A percentile compares a stretch with the other conserved stretches of the same genome.
phyloP scores from a whole-genome alignment of 1,140 invertebrate genomes.

The Dreissena polymorpha region DNA sequence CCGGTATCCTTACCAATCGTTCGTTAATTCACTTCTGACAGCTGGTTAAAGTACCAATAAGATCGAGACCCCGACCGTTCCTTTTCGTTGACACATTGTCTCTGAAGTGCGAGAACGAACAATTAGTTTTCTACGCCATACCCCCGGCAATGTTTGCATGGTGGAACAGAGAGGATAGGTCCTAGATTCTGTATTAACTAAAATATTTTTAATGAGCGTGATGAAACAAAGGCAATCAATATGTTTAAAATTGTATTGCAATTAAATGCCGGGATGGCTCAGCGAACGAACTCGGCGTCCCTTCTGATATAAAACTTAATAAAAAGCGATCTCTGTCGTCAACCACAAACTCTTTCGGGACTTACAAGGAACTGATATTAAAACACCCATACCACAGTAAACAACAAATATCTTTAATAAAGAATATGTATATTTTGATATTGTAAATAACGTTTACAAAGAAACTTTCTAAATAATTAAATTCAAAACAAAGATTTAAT shows the following conservation, averaged over 20 bases:
- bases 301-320: neutral
- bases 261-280: conserved; percentile 16
- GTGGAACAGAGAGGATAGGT: conserved; percentile 34
- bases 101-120: conserved; percentile 43
- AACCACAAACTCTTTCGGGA: conserved; percentile 6
- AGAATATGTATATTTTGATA: no score
- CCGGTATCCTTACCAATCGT: no score
- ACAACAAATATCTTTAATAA: no score
- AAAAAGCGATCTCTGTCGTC: conserved; percentile 44
- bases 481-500: no score
- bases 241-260: conserved; percentile 28
- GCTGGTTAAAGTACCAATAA: no score
- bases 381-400: no score
- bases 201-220: conserved; percentile 14
- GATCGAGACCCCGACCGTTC: no score
- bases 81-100: conserved; percentile 16
- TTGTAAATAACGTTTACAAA: no score
- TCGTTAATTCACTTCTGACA: no score
- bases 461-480: no score
- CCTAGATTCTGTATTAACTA: conserved; percentile 39
- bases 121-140: conserved; percentile 39
- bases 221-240: conserved; percentile 18
- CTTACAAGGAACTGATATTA: no score
- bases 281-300: conserved; percentile 23
- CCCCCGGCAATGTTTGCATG: conserved; percentile 42